These are phyloP conservation scores for Brachypalpus laphriformis DNA, from an alignment of 2,888 invertebrate species.

Conservation along the genomic window DNA sequence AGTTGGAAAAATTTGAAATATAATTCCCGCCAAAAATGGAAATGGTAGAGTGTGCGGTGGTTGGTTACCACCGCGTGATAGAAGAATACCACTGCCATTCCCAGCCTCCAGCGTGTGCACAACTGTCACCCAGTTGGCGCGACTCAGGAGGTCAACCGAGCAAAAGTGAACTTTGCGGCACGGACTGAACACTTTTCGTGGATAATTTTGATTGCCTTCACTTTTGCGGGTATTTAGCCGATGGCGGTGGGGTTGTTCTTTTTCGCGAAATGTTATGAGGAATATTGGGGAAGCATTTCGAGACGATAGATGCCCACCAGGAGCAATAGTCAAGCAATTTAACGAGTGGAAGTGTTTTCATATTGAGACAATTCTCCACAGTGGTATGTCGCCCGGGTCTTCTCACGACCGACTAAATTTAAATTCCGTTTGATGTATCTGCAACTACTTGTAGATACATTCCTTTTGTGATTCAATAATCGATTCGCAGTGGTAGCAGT, in stretches of 20 bases:
- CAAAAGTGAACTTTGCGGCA: conserved; percentile 65
- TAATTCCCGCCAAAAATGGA: conserved; percentile 73
- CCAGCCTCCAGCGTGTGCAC: conserved; percentile 47
- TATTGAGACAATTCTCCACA: conserved; percentile 63
- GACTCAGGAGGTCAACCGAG: conserved; percentile 68
- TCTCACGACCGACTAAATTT: conserved; percentile 72
- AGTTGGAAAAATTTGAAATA: conserved; percentile 65
- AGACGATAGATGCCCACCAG: conserved; percentile 28
- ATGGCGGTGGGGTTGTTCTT: conserved; percentile 32
- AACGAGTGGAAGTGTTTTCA: conserved; percentile 25
- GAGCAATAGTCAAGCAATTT: conserved; percentile 26
- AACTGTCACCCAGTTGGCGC: conserved; percentile 70
- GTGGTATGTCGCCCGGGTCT: conserved; percentile 66
- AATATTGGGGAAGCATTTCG: conserved; percentile 53
- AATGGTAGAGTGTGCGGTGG: conserved; percentile 42
- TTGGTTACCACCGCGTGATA: neutral
- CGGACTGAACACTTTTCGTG: conserved; percentile 46
- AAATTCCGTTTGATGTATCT: conserved; percentile 54
- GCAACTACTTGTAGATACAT: conserved; percentile 43
- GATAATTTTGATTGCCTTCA: conserved; percentile 70
- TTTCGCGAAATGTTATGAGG: conserved; percentile 29
- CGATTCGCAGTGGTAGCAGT: conserved; percentile 61
- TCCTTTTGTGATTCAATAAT: conserved; percentile 67
- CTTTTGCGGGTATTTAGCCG: conserved; percentile 57
- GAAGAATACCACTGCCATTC: conserved; percentile 49